Evolutionary conservation across 2,888 invertebrate species (phyloP).

Genomic region (Watsonalla cultraria): DNA sequence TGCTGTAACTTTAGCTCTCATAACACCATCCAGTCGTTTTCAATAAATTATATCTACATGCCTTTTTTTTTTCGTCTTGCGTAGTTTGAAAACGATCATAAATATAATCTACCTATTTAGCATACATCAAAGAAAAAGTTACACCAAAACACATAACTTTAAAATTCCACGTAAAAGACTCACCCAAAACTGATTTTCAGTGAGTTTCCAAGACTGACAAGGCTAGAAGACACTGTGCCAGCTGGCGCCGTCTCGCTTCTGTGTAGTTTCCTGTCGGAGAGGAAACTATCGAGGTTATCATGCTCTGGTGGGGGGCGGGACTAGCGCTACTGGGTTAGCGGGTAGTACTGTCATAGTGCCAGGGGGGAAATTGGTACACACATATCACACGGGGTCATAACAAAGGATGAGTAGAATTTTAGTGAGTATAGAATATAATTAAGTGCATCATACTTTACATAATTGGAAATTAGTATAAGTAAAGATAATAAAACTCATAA

Average conservation of each 20-base stretch:
- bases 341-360: slow-evolving; percentile 28
- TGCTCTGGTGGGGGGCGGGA: slow-evolving; percentile 34
- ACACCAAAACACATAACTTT: background rate
- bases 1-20: background rate
- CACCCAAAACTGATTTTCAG: slow-evolving; percentile 93
- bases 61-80: no score
- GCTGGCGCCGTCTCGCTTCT: slow-evolving; percentile 87
- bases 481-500: no score
- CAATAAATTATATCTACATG: no score
- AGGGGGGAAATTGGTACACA: slow-evolving; percentile 5
- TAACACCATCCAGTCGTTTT: no score
- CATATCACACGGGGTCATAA: no score
- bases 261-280: slow-evolving; percentile 78
- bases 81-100: no score
- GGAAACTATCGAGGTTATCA: slow-evolving; percentile 76
- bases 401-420: no score
- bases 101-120: no score
- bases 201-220: slow-evolving; percentile 89
- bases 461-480: no score
- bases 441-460: no score
- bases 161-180: slow-evolving; percentile 20
- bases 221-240: slow-evolving; percentile 84
- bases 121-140: background rate
- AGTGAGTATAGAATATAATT: no score
- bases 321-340: slow-evolving; percentile 55